Base-by-base conservation (phyloP, 2,113 vertebrate species). In the Gadus chalcogrammus region DNA sequence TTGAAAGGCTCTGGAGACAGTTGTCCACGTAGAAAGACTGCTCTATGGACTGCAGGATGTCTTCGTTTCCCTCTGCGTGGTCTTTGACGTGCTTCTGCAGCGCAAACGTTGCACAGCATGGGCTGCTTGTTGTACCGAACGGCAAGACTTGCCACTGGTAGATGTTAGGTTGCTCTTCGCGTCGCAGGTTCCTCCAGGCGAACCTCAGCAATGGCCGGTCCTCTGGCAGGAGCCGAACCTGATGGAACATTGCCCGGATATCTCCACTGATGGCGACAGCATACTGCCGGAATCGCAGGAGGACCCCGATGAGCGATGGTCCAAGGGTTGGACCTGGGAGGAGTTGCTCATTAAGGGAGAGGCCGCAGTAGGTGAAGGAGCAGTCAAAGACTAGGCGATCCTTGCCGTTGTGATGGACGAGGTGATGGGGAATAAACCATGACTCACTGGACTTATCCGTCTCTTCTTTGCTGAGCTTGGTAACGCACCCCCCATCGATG, bases 201-300 rank as follows among this genome's bases (percentile, higher is more conserved):
- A 70, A 70, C 1, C 69, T 20, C 18, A 63, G 17, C 15, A 70
- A 27, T 1, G 60, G 68, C 35, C 27, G n/a, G 20, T 52, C 60
- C 18, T 62, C 35, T 13, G 16, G 59, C 4, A 70, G 6, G 35
- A 70, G 35, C 11, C 8, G 38, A 4, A 70, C 69, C 61, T 70
- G 61, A 24, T 63, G 69, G 20, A 70, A 70, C 60, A 70, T 69
- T 17, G 28, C 68, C n/a, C 24, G 18, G 1, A 69, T 69, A n/a
- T 61, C 68, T 1, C 68, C 38, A 16, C 68, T 69, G 5, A 69
- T n/a, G 7, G 68, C 68, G 2, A 61, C n/a, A 27, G 28, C 7
- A 16, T 69, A 16, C 13, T 70, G 38, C 24, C 60, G 3, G 38
- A 61, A 61, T 1, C 31, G 17, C 4, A 70, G 35, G 3, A 70